Evolutionary conservation across 2,888 invertebrate species (phyloP).

Genomic region (Eremobia ochroleuca): DNA sequence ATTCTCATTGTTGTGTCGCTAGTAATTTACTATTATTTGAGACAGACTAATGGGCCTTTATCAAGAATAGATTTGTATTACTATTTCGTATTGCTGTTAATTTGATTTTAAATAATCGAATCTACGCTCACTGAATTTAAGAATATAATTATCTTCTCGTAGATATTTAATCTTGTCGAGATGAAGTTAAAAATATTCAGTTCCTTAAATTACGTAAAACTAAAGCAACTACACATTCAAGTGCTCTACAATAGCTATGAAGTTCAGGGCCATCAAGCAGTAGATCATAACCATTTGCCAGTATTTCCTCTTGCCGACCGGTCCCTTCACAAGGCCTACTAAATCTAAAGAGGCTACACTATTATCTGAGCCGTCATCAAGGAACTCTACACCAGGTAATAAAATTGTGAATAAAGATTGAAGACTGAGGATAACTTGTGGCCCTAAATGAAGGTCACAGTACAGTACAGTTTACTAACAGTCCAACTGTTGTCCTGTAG

Average conservation of each 20-base stretch:
- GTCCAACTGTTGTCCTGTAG: not conserved
- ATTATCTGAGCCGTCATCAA: slow-evolving; percentile 55
- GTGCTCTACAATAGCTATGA: slow-evolving; percentile 6
- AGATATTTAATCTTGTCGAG: not conserved
- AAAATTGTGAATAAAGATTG: slow-evolving; percentile 53
- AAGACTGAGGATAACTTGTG: slow-evolving; percentile 41
- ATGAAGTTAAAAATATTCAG: not conserved
- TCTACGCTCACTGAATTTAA: slow-evolving; percentile 33
- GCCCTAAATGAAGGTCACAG: slow-evolving; percentile 31
- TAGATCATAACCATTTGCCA: slow-evolving; percentile 30
- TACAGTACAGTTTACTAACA: slow-evolving; percentile 15
- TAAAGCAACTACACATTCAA: slow-evolving; percentile 1
- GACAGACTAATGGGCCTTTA: slow-evolving; percentile 38
- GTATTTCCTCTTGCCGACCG: slow-evolving; percentile 23
- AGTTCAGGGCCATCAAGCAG: slow-evolving; percentile 30
- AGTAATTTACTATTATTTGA: slow-evolving; percentile 57
- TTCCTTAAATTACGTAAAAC: not conserved
- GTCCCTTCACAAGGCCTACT: slow-evolving; percentile 53
- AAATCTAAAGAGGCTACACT: slow-evolving; percentile 25
- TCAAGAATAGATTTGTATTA: slow-evolving; percentile 47
- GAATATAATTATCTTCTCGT: not conserved
- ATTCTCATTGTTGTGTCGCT: slow-evolving; percentile 42
- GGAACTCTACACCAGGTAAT: slow-evolving; percentile 39
- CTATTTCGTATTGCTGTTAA: slow-evolving; percentile 31
- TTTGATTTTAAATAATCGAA: slow-evolving; percentile 40